Conservation (phyloP, 35 echinoderm and acorn worm species). For the Chiridota heheva region DNA sequence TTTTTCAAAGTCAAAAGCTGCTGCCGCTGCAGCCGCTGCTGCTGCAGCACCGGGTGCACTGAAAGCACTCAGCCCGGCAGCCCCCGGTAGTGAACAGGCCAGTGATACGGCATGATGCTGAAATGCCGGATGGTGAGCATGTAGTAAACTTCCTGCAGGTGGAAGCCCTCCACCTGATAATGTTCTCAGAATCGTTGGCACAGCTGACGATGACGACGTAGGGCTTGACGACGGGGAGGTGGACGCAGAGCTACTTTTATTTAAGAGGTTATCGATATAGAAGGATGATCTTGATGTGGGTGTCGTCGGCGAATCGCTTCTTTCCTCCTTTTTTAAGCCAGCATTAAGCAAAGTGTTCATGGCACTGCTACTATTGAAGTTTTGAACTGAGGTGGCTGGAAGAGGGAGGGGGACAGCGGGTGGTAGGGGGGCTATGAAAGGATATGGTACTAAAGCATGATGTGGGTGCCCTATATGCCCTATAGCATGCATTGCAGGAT, state of each 20-base stretch:
- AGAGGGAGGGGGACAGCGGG: conserved; percentile 87
- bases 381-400: conserved; percentile 66
- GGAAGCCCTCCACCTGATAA: conserved; percentile 26
- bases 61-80: conserved; percentile 49
- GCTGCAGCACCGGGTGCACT: conserved; percentile 60
- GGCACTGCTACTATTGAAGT: conserved; percentile 54
- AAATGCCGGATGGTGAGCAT: conserved; percentile 27
- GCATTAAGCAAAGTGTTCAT: conserved; percentile 59
- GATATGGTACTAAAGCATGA: conserved; percentile 89
- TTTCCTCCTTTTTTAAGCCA: conserved; percentile 40
- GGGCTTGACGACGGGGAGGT: conserved; percentile 42
- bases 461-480: conserved; percentile 41
- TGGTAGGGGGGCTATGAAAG: conserved; percentile 84
- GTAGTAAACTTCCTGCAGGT: conserved; percentile 53
- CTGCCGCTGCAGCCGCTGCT: conserved; percentile 67
- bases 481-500: conserved; percentile 56
- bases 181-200: conserved; percentile 33
- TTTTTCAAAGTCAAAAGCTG: conserved; percentile 81
- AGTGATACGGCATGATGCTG: conserved; percentile 40
- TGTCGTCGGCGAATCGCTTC: conserved; percentile 60
- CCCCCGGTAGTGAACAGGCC: conserved; percentile 45
- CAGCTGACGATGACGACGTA: conserved; percentile 21
- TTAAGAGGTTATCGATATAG: conserved; percentile 75
- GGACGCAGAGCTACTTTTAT: conserved; percentile 48
- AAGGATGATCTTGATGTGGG: conserved; percentile 67